Evolutionary conservation across 2,113 vertebrate species (phyloP).

Genomic region (Bungarus multicinctus): DNA sequence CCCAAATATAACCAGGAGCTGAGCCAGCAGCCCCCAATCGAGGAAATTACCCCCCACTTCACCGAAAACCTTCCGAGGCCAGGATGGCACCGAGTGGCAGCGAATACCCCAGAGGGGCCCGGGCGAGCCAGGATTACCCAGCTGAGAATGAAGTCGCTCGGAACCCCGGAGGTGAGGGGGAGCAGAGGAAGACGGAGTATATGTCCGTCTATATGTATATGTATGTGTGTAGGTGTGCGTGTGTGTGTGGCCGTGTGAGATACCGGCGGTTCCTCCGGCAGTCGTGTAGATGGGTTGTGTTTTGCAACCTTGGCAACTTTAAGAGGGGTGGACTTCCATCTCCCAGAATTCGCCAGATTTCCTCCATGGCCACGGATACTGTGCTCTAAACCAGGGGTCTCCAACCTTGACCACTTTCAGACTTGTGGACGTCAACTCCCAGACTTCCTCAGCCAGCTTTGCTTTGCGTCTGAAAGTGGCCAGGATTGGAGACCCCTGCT

Average conservation of each 20-base stretch:
- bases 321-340: not conserved
- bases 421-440: no score
- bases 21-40: constrained; percentile 11
- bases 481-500: no score
- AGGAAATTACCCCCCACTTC: constrained; percentile 38
- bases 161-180: constrained; percentile 69
- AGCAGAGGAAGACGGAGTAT: not conserved
- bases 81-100: constrained; percentile 47
- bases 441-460: no score
- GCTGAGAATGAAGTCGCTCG: constrained; percentile 45
- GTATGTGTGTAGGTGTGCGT: not conserved
- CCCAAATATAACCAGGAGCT: constrained; percentile 45
- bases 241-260: rapidly evolving
- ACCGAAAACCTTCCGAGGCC: constrained; percentile 55
- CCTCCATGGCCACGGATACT: no score
- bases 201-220: no score
- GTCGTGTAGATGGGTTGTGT: not conserved
- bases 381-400: no score
- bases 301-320: not conserved
- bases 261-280: not conserved
- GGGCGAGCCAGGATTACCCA: constrained; percentile 32
- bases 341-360: not conserved
- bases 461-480: no score
- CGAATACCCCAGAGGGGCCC: constrained; percentile 18
- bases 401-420: not conserved